Evolutionary conservation across 2,888 invertebrate species (phyloP), one percentile per base, ranked within the genome.

Genomic region (Spicauda simplicius): DNA sequence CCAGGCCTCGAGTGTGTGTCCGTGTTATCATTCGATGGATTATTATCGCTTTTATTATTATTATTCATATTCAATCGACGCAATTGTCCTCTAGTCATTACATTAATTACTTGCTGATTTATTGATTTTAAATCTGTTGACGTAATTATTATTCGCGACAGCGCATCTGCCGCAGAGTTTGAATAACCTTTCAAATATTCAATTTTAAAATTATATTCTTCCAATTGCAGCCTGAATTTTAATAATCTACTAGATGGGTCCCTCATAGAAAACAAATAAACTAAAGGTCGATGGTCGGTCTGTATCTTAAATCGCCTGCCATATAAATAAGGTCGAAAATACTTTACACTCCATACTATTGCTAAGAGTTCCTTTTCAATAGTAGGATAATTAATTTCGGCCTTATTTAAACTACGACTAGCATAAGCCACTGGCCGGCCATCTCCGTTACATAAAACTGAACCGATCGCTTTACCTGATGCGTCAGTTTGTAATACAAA

Each of bases 121-220:
- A 58, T 62, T 12, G 20, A n/a, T 68, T 64, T 68, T 55, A 59
- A 64, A 33, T 59, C 59, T 14, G 63, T 54, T 5, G 66, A 63
- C n/a, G 69, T 60, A 4, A 64, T 50, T 16, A 18, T 11, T 45
- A 67, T 67, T 37, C 71, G 61, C 11, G 66, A 68, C 48, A 74
- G 69, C 12, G 71, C 71, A 54, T 74, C 72, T 50, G 71, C 71
- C 33, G 61, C 70, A 25, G 62, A 64, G 67, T 73, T 72, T 16
- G 62, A 41, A 19, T 55, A 50, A 14, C 70, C 69, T 67, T 63
- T 63, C 2, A 70, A 33, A 30, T 70, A 69, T 33, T 59, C 57
- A 18, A 70, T 63, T 50, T 54, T 61, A 52, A 68, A 73, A 56
- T 71, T 64, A 45, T 68, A 72, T 60, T 73, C 71, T 45, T 71